Evolutionary conservation across 1,140 invertebrate genomes (phyloP).

Genomic region (Branchinecta lindahli): DNA sequence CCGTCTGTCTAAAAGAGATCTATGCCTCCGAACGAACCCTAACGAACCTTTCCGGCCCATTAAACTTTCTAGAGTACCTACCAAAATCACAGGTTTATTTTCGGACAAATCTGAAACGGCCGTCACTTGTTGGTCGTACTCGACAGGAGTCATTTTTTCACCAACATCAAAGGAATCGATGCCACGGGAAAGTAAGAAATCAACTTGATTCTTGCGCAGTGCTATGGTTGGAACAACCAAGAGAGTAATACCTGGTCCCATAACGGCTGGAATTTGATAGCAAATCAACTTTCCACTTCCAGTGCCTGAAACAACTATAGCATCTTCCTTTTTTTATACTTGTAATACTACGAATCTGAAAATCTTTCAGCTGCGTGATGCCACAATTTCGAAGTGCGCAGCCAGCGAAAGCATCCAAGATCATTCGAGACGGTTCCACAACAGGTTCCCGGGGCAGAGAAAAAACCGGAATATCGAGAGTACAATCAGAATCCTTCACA

Average conservation of each 20-base stretch:
- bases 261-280: constrained; percentile 5
- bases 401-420: constrained; percentile 4
- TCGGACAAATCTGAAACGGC: constrained; percentile 8
- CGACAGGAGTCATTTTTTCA: constrained; percentile 5
- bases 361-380: constrained; percentile 8
- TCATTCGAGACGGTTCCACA: constrained; percentile 8
- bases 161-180: constrained; percentile 5
- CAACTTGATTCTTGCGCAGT: constrained; percentile 1
- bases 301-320: constrained; percentile 1
- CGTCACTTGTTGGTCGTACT: constrained; percentile 5
- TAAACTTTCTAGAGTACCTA: constrained; percentile 5
- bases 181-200: constrained; percentile 1
- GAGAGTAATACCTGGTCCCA: constrained; percentile 8
- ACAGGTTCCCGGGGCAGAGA: too few relatives aligned
- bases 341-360: constrained; percentile 9
- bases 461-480: too few relatives aligned
- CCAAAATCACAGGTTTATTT: constrained; percentile 9
- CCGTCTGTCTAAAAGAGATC: constrained; percentile 8
- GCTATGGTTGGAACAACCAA: constrained; percentile 8
- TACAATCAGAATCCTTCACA: too few relatives aligned
- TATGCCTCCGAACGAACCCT: constrained; percentile 4
- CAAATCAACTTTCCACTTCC: constrained; percentile 8
- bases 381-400: constrained; percentile 4
- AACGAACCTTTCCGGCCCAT: constrained; percentile 4
- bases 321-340: constrained; percentile 6